Conservation (phyloP, 37 sponge, comb jelly and placozoan genomes). For the Oopsacas minuta region DNA sequence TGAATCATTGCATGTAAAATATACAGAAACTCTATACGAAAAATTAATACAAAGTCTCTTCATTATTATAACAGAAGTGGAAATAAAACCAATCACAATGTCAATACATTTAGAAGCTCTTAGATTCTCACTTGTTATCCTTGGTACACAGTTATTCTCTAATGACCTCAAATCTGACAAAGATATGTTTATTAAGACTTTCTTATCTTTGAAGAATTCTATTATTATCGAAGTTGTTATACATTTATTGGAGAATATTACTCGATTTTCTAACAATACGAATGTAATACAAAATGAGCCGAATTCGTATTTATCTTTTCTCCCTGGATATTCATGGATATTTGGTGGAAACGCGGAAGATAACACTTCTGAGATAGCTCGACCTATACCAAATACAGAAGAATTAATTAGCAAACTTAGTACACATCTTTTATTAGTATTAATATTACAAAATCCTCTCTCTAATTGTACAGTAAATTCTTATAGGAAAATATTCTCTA, state of each 20-base stretch:
- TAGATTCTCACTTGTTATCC: background rate
- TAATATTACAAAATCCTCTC: background rate
- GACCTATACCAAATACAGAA: background rate
- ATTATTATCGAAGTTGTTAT: background rate
- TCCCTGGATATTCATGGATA: slow-evolving; percentile 1
- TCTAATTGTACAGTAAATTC: background rate
- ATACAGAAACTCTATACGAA: background rate
- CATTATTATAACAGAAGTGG: background rate
- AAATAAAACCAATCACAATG: background rate
- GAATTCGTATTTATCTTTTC: background rate
- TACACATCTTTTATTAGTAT: background rate
- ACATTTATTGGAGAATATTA: background rate
- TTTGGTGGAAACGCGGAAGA: background rate
- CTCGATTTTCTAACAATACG: background rate
- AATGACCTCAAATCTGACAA: background rate
- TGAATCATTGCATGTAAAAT: background rate
- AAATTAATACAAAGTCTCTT: background rate
- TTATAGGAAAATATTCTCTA: background rate
- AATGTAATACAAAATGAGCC: background rate
- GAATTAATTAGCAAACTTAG: background rate
- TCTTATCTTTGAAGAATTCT: background rate
- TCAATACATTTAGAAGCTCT: background rate
- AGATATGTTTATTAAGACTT: background rate
- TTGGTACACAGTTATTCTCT: slow-evolving; percentile 10
- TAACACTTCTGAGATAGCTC: background rate